Conservation (phyloP, 2,797 vertebrate species). For the Characodon lateralis region DNA sequence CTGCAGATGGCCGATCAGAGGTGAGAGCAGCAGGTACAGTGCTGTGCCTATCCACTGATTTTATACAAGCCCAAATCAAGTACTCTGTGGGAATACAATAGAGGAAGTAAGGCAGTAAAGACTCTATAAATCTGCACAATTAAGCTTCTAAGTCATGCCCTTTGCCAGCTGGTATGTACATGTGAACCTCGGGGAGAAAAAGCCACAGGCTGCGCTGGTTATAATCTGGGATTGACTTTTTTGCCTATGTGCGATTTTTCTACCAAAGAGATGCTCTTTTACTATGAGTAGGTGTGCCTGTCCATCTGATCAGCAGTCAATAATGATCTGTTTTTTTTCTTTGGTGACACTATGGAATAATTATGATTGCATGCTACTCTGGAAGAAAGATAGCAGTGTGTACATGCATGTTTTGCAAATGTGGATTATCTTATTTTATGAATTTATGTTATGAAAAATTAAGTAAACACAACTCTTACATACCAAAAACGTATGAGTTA, state of each 20-base stretch:
- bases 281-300: neutral
- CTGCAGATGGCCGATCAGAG: constrained; percentile 73
- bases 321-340: neutral
- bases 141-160: constrained; percentile 65
- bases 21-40: constrained; percentile 46
- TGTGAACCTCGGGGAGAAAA: constrained; percentile 34
- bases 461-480: neutral
- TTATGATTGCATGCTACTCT: too few relatives aligned
- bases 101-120: constrained; percentile 62
- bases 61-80: constrained; percentile 71
- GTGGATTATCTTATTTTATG: neutral
- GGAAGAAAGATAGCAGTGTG: too few relatives aligned
- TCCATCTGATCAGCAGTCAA: neutral
- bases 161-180: constrained; percentile 58
- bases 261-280: neutral
- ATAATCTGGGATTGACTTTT: constrained; percentile 15
- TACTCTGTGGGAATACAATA: constrained; percentile 65
- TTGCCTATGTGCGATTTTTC: neutral
- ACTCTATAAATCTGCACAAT: constrained; percentile 59
- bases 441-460: neutral
- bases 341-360: too few relatives aligned
- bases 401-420: too few relatives aligned
- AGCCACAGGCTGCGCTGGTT: constrained; percentile 50
- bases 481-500: neutral
- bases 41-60: constrained; percentile 52